Base-by-base conservation (phyloP, 2,113 vertebrate species). In the Notechis scutatus region DNA sequence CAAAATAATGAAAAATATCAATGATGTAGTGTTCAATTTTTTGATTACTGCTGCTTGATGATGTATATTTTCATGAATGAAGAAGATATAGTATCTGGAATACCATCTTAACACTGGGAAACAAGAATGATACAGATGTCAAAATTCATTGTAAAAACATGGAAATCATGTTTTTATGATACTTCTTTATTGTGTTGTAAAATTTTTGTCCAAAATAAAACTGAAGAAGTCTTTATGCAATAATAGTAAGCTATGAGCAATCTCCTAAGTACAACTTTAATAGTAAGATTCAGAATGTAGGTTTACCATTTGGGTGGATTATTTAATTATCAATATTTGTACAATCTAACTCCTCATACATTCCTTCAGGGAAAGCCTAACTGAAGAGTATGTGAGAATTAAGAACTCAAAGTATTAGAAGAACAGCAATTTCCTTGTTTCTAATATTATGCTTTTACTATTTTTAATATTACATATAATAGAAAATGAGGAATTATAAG, bases 261-360 rank as follows among this genome's bases (percentile, higher is more conserved):
- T 85, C 59, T 23, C 4, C 42, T 90, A 85, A 69, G 8, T 88
- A 89, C 50, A 90, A 52, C 89, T 93, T 10, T 90, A 86, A 90
- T 86, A 39, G 55, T 86, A 90, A 61, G 69, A 55, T 90, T 90
- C 69, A 93, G 42, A 90, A 52, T 47, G 7, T 74, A 88, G 86
- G 29, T 5, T 10, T 85, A 57, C n/a, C 69, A 86, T 90, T 90
- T 52, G 55, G 11, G 11, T 61, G 21, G 42, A 93, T n/a, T 85
- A 85, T 93, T 85, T 90, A 52, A 85, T 90, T 90, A 93, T 85
- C 69, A 61, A 85, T 90, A 93, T 93, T 61, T 93, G 59, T 93
- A 85, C 47, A 50, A 90, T 47, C 42, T 12, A 24, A 12, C 26
- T 85, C 42, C 26, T 85, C 54, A 59, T 85, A 69, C 42, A 50